Conservation (phyloP, 2,888 invertebrate genomes). For the Agrenia bidenticulata region DNA sequence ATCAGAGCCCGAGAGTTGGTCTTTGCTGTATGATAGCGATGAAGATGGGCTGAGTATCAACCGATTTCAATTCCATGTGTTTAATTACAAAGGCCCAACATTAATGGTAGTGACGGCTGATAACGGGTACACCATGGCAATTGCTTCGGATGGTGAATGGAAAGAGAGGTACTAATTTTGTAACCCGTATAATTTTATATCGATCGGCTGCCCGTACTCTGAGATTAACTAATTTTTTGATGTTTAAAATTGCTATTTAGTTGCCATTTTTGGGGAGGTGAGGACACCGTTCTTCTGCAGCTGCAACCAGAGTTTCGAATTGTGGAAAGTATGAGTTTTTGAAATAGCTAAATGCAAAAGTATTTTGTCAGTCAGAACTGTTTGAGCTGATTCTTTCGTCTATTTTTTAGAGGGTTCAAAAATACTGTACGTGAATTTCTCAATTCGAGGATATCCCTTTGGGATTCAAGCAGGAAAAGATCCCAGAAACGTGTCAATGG, state of each 20-base stretch:
- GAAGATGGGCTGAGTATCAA: conserved; percentile 75
- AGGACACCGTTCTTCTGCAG: conserved; percentile 76
- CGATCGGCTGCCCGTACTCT: too few relatives aligned
- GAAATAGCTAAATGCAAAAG: too few relatives aligned
- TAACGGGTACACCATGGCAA: conserved; percentile 69
- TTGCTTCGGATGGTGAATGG: conserved; percentile 80
- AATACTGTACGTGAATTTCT: conserved; percentile 79
- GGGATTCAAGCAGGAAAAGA: conserved; percentile 80
- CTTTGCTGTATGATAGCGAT: conserved; percentile 76
- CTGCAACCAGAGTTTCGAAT: conserved; percentile 62
- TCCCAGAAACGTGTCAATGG: conserved; percentile 72
- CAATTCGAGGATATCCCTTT: conserved; percentile 79
- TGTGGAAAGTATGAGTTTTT: conserved; percentile 60
- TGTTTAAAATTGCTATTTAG: too few relatives aligned
- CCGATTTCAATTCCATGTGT: conserved; percentile 78
- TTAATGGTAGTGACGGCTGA: conserved; percentile 61
- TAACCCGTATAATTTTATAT: too few relatives aligned
- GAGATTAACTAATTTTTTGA: too few relatives aligned
- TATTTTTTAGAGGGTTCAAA: conserved; percentile 64
- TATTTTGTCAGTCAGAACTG: too few relatives aligned
- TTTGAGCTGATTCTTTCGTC: too few relatives aligned
- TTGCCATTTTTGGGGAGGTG: conserved; percentile 78
- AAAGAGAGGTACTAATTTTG: conserved; percentile 65
- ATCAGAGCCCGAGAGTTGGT: conserved; percentile 70
- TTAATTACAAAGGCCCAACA: conserved; percentile 68